Percentiles rank a stretch among this genome's conserved stretches.
phyloP scores from a whole-genome alignment of 2,113 vertebrate species.

The human (Homo sapiens) region DNA sequence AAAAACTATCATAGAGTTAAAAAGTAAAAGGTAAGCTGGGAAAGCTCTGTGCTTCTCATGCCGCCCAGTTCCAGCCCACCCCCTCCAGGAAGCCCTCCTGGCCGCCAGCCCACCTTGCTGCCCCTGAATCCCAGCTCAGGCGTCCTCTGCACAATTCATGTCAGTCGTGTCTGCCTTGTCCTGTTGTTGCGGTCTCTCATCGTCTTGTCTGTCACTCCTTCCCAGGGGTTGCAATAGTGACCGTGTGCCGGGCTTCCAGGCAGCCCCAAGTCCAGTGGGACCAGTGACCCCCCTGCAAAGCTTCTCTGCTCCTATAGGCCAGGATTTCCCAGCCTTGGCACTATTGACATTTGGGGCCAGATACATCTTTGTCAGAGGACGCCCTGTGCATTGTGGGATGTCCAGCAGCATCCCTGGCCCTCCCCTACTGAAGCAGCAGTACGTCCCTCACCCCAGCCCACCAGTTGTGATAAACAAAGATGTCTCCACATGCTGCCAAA shows the following conservation, averaged over 20 bases:
- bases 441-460: no score
- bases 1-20: neutral
- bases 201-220: neutral
- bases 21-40: neutral
- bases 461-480: no score
- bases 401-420: neutral
- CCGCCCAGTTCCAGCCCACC: neutral
- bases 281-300: neutral
- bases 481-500: no score
- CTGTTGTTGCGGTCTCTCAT: neutral
- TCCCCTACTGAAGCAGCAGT: no score
- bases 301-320: neutral
- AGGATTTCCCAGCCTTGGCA: neutral
- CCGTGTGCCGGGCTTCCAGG: neutral
- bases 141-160: neutral
- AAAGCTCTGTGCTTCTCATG: neutral
- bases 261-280: fast-evolving
- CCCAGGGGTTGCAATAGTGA: neutral
- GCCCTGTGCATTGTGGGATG: neutral
- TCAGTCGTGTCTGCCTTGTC: no score
- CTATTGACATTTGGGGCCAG: neutral
- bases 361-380: no score
- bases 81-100: neutral
- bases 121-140: neutral
- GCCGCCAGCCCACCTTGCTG: neutral